Conservation (phyloP, 2,888 invertebrate genomes). For the Agrochola litura region DNA sequence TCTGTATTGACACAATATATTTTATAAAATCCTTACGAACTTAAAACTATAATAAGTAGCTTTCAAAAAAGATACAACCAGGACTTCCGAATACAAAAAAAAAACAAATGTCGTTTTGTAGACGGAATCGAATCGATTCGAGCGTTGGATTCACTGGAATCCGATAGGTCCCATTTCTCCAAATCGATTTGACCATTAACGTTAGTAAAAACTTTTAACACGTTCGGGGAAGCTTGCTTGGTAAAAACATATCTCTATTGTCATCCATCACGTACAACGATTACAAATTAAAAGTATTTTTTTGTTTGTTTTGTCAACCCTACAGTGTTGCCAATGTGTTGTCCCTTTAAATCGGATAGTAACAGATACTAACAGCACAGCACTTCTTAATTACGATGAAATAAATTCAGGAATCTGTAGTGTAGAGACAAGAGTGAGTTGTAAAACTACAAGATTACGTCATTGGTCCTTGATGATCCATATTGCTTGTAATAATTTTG, state of each 20-base stretch:
- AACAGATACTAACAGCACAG: neutral
- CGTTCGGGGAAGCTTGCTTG: slow-evolving; percentile 11
- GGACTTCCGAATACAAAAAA: neutral
- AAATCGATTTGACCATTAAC: slow-evolving; percentile 49
- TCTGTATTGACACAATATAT: too few species aligned
- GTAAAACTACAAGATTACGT: slow-evolving; percentile 12
- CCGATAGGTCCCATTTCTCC: slow-evolving; percentile 25
- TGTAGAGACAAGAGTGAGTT: neutral
- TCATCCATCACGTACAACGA: slow-evolving; percentile 8
- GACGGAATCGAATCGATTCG: slow-evolving; percentile 26
- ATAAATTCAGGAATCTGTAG: neutral
- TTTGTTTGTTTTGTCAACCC: neutral
- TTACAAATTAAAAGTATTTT: neutral
- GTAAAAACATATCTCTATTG: slow-evolving; percentile 20
- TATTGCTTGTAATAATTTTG: neutral
- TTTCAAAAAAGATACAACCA: too few species aligned
- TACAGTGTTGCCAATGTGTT: neutral
- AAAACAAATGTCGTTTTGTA: slow-evolving; percentile 4
- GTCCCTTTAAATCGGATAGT: neutral
- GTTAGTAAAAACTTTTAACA: slow-evolving; percentile 41
- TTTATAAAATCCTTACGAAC: too few species aligned
- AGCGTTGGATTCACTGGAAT: slow-evolving; percentile 36
- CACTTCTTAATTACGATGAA: neutral
- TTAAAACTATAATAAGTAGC: too few species aligned
- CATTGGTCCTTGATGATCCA: slow-evolving; percentile 22